Evolutionary conservation across 2,113 vertebrate genomes (phyloP).

Genomic region (Catharus fuscescens): DNA sequence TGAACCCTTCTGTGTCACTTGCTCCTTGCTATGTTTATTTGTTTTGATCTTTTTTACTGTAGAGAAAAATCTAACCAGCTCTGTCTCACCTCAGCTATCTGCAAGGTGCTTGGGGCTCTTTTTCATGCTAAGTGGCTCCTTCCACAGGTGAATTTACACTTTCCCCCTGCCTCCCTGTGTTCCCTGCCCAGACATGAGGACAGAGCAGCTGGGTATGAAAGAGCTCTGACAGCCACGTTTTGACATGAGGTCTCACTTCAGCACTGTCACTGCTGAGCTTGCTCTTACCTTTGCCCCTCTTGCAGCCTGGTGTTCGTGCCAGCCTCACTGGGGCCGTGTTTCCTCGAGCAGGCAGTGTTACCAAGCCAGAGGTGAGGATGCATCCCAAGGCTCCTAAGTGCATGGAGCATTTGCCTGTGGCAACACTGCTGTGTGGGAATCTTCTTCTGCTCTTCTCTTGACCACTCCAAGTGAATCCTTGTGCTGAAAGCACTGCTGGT

Average conservation of each 20-base stretch:
- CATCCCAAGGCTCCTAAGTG: not conserved
- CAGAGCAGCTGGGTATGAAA: not conserved
- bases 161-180: not conserved
- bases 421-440: not conserved
- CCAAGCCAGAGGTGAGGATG: not conserved
- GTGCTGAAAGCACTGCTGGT: constrained; percentile 10
- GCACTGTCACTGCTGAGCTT: not conserved
- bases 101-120: not conserved
- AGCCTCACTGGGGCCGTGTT: not conserved
- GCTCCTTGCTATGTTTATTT: not conserved
- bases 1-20: constrained; percentile 25
- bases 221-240: not conserved
- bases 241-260: not conserved
- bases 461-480: constrained; percentile 1
- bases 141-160: not conserved
- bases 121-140: not conserved
- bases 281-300: not conserved
- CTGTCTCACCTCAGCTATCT: not conserved
- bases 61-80: not conserved
- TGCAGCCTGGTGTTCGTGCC: not conserved
- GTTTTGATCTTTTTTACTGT: constrained; percentile 17
- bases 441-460: not conserved
- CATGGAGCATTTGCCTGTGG: not conserved
- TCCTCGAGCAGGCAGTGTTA: not conserved
- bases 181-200: not conserved